Evolutionary conservation across 2,888 invertebrate genomes (phyloP).

Genomic region (Troides helena): DNA sequence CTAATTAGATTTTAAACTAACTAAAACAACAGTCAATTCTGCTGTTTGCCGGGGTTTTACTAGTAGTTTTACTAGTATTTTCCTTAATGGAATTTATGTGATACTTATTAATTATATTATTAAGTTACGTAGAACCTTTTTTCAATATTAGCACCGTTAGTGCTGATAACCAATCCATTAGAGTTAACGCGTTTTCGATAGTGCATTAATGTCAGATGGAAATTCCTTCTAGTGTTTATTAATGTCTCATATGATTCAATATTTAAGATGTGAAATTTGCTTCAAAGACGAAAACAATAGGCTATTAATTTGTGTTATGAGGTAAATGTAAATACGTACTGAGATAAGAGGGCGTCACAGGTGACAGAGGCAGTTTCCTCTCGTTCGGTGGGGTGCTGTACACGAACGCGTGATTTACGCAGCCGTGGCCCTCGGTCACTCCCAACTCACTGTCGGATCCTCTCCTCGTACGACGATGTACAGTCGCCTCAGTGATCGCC

Average conservation of each 20-base stretch:
- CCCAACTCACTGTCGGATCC: conserved; percentile 74
- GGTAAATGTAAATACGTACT: conserved; percentile 58
- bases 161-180: conserved; percentile 4
- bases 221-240: not conserved
- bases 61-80: too few species aligned
- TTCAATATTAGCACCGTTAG: not conserved
- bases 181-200: conserved; percentile 14
- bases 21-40: too few species aligned
- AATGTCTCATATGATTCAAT: not conserved
- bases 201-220: not conserved
- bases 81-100: not conserved
- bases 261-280: not conserved
- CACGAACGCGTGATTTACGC: conserved; percentile 72
- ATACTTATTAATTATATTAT: conserved; percentile 1
- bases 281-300: not conserved
- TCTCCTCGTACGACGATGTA: conserved; percentile 57
- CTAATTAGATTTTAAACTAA: too few species aligned
- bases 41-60: too few species aligned
- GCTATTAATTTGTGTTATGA: not conserved
- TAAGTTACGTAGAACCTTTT: not conserved
- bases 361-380: conserved; percentile 59
- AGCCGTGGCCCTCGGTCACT: conserved; percentile 57
- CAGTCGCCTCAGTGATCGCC: conserved; percentile 55
- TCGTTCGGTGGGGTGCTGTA: conserved; percentile 78
- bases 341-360: conserved; percentile 57